These are phyloP conservation scores for Saimiri boliviensis DNA, from an alignment of 2,113 vertebrate species.

Conservation along the genomic window DNA sequence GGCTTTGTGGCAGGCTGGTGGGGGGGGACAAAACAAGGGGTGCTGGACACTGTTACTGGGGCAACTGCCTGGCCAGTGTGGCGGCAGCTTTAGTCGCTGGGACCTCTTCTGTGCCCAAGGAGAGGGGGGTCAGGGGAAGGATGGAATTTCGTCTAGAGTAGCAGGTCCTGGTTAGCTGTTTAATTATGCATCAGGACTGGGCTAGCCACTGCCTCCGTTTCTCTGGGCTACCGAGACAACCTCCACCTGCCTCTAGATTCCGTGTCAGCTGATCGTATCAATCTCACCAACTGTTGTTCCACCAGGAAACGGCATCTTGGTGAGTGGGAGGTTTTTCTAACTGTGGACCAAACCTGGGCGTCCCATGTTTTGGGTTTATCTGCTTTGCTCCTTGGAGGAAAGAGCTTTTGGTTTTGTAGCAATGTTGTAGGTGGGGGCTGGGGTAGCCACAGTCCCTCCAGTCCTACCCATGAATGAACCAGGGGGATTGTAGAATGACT, in stretches of 20 bases:
- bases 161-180: not conserved
- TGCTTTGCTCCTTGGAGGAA: not conserved
- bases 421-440: not conserved
- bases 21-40: conserved; percentile 32
- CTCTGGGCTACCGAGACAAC: not conserved
- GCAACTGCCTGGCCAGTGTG: conserved; percentile 12
- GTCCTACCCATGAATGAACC: not conserved
- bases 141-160: not conserved
- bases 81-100: not conserved
- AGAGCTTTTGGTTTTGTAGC: not conserved
- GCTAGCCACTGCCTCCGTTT: not conserved
- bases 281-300: not conserved
- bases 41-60: conserved; percentile 22
- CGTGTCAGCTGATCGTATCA: not conserved
- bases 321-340: not conserved
- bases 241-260: not conserved
- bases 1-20: conserved; percentile 60
- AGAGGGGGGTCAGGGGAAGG: not conserved
- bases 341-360: not conserved
- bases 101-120: not conserved
- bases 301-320: not conserved
- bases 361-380: not conserved
- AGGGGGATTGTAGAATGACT: not conserved
- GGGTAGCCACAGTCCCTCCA: not conserved
- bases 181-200: not conserved